Evolutionary conservation across 2,113 vertebrate genomes (phyloP), one percentile per base, ranked within the genome.

Genomic region (Chionis minor): DNA sequence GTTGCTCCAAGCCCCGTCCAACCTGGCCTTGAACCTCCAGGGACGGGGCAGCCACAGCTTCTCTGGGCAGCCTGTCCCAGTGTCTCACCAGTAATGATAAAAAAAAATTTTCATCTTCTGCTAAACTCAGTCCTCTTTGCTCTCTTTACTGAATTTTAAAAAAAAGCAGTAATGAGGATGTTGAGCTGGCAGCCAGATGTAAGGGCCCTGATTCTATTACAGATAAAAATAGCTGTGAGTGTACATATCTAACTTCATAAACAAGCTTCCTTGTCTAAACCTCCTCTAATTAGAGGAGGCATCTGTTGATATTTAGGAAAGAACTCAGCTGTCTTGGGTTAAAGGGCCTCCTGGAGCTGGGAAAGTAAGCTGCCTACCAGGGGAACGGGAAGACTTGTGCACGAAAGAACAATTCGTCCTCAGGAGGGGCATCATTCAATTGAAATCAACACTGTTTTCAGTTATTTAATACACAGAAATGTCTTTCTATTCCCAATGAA

Each of bases 261-360:
- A 97, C 89, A 97, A 96, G n/a, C 62, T 78, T 91, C 71, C 54
- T 96, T 83, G 62, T 81, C 84, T 94, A 94, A 97, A 93, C 24
- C 51, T 59, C 81, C 59, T 49, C 88, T 90, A 93, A 96, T 93
- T 94, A 97, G 70, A 94, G 42, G 58, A 92, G 67, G 74, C 78
- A 88, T 95, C 89, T 97, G 95, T 88, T 94, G 87, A 92, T 86
- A 94, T 87, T 97, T 96, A 88, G 87, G 73, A 54, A 63, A 82
- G 67, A 95, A 86, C 74, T 95, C 67, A 59, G 89, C 92, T 95
- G 86, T 66, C 70, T 88, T 58, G 55, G 78, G 78, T 90, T 96
- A 94, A 88, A 95, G 70, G 40, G 84, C 71, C 84, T 95, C 89
- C 89, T 86, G 63, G n/a, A 96, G 74, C 87, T 90, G 87, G 95